Conservation (phyloP, 2,113 vertebrate species). For the Tylochromis polylepis region DNA sequence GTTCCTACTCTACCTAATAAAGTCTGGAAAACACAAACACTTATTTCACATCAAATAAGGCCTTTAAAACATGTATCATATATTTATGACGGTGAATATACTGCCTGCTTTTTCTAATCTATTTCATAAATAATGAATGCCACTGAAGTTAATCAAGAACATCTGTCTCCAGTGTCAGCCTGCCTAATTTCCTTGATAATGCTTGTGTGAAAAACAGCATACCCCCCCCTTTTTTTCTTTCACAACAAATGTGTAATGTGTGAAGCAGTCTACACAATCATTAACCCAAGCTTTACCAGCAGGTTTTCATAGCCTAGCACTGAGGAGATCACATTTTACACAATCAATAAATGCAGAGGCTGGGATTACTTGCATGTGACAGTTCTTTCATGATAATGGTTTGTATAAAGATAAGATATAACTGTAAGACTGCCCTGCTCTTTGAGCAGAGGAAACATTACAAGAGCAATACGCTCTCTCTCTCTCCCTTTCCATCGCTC, state of each 20-base stretch:
- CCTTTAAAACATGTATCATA: not conserved
- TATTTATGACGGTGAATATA: not conserved
- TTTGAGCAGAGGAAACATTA: not conserved
- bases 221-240: not conserved
- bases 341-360: not conserved
- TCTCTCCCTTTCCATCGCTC: fast-evolving
- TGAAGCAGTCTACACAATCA: not conserved
- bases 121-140: not conserved
- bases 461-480: not conserved
- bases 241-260: not conserved
- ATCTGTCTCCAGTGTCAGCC: not conserved
- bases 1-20: not conserved
- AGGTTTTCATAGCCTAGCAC: not conserved
- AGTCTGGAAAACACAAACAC: not conserved
- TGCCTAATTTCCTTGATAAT: not conserved
- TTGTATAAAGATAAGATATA: not conserved
- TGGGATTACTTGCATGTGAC: not conserved
- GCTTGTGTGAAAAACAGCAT: not conserved
- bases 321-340: not conserved
- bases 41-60: not conserved
- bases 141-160: not conserved
- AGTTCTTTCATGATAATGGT: not conserved
- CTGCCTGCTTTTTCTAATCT: not conserved
- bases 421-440: not conserved
- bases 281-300: not conserved